Base-by-base conservation (phyloP, 2,113 vertebrate genomes). In the Hippotragus niger region DNA sequence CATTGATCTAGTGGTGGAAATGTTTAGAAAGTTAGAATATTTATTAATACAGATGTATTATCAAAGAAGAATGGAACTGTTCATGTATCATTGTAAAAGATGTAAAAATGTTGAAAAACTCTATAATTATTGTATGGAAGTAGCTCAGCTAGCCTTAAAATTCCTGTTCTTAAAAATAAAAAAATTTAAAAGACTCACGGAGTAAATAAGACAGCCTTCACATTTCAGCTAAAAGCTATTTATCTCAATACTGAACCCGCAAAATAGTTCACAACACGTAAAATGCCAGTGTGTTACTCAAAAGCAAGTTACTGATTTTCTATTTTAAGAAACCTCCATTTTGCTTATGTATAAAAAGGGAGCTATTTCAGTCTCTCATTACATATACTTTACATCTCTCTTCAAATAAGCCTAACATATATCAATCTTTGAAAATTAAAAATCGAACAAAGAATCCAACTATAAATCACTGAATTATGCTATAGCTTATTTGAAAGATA, bases 401-500 rank as follows among this genome's bases (percentile, higher is more conserved):
- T 96, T 97, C 92, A 80, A 97, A 93, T n/a, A 93, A n/a, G 78
- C 31, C 17, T 81, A 52, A 82, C 31, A 47, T 88, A 93, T 71
- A 95, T 78, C 60, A 83, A 97, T 95, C 62, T 80, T 76, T 93
- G 84, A 84, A 97, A 97, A 98, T 78, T 86, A 97, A 98, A 98
- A 97, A 88, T 96, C 53, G 7, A 93, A 85, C 71, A 89, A 94
- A 95, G n/a, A 80, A 84, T 50, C 92, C 50, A 90, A 86, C 64
- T 76, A 43, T 17, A 97, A 17, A 83, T 97, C 45, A 87, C 0
- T 4, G 89, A 97, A 43, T 89, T 58, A 78, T 92, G 80, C 95
- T 86, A 33, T 91, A 88, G 80, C 87, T 92, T 83, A 43, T 27
- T 36, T 89, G 76, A 97, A 98, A 97, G 90, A 97, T 95, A 97